Evolutionary conservation across 2,888 invertebrate genomes (phyloP).

Genomic region (Pachydiplax longipennis): DNA sequence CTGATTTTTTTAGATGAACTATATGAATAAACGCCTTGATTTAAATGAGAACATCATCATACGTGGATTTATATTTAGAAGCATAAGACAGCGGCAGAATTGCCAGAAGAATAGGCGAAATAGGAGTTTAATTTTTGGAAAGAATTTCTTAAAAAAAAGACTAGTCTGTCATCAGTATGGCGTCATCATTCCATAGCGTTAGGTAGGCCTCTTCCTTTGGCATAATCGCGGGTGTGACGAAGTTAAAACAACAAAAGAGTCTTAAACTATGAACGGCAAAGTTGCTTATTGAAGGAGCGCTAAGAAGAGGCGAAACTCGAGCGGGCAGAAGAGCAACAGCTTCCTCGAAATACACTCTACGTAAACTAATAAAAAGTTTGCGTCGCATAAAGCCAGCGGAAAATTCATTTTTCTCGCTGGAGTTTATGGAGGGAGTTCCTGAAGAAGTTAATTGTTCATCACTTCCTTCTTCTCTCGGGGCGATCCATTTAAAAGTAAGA

Average conservation of each 20-base stretch:
- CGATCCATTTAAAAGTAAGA: not conserved
- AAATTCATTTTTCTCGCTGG: conserved; percentile 13
- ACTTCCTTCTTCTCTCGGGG: not conserved
- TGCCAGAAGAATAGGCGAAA: no score
- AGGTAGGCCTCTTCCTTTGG: not conserved
- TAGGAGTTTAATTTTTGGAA: no score
- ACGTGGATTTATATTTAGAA: no score
- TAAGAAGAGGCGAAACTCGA: not conserved
- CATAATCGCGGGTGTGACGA: not conserved
- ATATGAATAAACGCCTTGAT: no score
- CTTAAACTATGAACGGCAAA: not conserved
- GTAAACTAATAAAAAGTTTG: conserved; percentile 39
- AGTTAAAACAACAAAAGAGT: not conserved
- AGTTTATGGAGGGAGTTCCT: not conserved
- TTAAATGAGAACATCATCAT: no score
- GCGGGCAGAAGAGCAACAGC: not conserved
- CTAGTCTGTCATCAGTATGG: not conserved
- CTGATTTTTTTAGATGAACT: no score
- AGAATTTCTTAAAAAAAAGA: no score
- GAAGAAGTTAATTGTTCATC: not conserved
- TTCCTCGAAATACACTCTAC: not conserved
- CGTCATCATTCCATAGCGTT: not conserved
- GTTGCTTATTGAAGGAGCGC: not conserved
- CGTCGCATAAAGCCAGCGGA: conserved; percentile 22
- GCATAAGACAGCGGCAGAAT: no score